Evolutionary conservation across 2,888 invertebrate species (phyloP).

Genomic region (Dysmachus trigonus): DNA sequence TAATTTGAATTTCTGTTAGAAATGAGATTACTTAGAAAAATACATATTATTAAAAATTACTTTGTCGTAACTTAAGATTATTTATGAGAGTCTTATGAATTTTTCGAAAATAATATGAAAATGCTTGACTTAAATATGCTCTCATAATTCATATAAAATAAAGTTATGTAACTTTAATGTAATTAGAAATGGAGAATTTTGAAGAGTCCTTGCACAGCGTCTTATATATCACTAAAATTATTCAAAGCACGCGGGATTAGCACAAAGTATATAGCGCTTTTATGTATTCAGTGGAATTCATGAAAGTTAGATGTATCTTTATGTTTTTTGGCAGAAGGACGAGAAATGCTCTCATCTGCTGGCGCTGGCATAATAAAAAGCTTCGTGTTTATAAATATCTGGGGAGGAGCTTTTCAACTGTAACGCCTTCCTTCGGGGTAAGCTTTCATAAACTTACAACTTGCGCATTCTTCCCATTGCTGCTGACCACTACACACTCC

Average conservation of each 20-base stretch:
- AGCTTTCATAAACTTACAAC: constrained; percentile 15
- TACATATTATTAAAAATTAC: not conserved
- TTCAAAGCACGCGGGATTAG: not conserved
- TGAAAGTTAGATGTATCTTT: not conserved
- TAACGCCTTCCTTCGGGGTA: not conserved
- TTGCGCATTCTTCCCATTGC: constrained; percentile 23
- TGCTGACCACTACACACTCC: not conserved
- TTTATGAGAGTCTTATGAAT: not conserved
- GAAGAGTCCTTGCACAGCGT: not conserved
- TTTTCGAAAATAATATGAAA: not conserved
- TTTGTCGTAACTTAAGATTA: not conserved
- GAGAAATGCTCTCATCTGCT: not conserved
- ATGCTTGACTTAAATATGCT: not conserved
- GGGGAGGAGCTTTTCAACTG: constrained; percentile 34
- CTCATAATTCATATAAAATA: not conserved
- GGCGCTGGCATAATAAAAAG: not conserved
- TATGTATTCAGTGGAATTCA: not conserved
- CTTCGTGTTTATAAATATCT: not conserved
- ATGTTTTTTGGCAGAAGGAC: not conserved
- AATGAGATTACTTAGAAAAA: too few relatives aligned
- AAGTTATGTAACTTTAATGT: not conserved
- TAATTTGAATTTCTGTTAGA: too few relatives aligned
- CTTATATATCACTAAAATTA: not conserved
- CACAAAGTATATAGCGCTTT: not conserved
- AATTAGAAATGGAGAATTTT: not conserved